phyloP scores from a whole-genome alignment of 2,797 vertebrate species.

The Anas capensis region DNA sequence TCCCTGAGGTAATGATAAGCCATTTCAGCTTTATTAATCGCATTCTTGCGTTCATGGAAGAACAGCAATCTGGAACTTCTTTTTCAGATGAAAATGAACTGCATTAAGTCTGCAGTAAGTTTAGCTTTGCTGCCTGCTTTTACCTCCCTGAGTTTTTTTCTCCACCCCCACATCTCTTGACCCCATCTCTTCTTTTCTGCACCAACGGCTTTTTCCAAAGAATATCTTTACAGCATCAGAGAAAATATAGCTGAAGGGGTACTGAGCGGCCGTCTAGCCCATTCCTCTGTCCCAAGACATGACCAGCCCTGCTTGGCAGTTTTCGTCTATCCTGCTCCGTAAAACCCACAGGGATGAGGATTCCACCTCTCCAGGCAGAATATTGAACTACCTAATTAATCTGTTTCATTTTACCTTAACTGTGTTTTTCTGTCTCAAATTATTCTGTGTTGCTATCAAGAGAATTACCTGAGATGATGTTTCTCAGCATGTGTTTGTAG shows the following conservation, averaged over 20 bases:
- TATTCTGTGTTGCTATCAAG: background rate
- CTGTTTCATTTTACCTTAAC: background rate
- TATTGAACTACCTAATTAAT: background rate
- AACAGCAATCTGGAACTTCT: background rate
- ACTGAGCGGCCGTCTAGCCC: background rate
- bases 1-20: background rate
- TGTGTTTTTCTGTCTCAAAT: constrained; percentile 24
- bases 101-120: background rate
- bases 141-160: background rate
- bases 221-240: background rate
- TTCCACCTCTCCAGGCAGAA: background rate
- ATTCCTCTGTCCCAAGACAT: background rate
- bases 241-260: background rate
- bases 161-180: background rate
- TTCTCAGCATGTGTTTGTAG: constrained; percentile 15
- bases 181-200: background rate
- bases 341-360: background rate
- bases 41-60: fast-evolving
- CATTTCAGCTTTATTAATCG: background rate
- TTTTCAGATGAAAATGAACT: background rate
- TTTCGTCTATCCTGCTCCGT: background rate
- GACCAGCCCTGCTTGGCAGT: background rate
- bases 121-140: background rate
- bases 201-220: constrained; percentile 4
- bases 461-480: constrained; percentile 4